Base-by-base conservation (phyloP, 2,797 vertebrate genomes). In the Arctocebus calabarensis region DNA sequence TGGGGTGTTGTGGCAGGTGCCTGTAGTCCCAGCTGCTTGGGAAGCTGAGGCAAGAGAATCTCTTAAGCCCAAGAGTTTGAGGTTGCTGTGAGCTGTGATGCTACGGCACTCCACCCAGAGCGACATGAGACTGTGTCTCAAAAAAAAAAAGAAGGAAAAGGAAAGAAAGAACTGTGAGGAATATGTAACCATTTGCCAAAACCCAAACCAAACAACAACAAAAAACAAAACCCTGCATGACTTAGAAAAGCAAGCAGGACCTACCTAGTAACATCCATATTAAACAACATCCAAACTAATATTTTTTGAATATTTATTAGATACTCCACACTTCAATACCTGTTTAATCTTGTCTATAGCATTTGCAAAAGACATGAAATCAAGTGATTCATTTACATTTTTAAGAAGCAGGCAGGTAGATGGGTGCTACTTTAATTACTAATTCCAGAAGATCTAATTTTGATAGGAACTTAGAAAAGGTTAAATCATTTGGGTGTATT, bases 391-490 rank as follows among this genome's bases (percentile, higher is more conserved):
- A 83, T 88, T 95, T 94, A 52, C 29, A 11, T 79, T 3, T 88
- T 87, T 93, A 91, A 82, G 68, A 89, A 92, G 25, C 62, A 88
- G 70, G 19, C 57, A 48, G 78, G 40, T 57, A 68, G 37, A 25
- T 37, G 17, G 45, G 8, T 92, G 19, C 43, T 64, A 5, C 32
- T 92, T 85, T 57, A 83, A 73, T 74, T 73, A 81, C 13, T 57
- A 19, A 25, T 83, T 94, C 92, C 78, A 85, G 57, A 94, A 96
- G 32, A 70, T 66, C 83, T 85, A 37, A 78, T 78, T 86, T 93
- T 88, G 71, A 52, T 59, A 57, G 88, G 84, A 90, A 82, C 68
- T 59, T 90, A 77, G 68, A 34, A 77, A 77, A 57, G 61, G 2
- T 92, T 40, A 85, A 17, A 52, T 75, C 32, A 45, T 66, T 29